Percentiles rank a stretch among this genome's conserved stretches.
Evolutionary conservation across 30 jellyfish, hydroid and myxozoan genomes (phyloP).

Genomic region (Hydractinia echinata): DNA sequence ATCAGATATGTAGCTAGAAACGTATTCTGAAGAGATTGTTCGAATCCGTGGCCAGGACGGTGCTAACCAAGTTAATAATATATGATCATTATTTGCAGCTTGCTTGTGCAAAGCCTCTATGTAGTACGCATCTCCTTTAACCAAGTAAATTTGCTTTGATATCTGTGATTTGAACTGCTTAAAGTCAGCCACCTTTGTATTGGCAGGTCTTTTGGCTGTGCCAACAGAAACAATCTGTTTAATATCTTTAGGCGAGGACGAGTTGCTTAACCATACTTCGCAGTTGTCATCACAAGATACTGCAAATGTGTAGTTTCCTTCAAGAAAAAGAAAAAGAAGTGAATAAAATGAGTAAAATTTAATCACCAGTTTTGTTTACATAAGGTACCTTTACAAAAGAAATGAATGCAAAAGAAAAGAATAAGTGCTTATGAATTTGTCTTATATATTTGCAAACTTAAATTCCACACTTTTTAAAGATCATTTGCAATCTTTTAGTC

Average conservation of each 20-base stretch:
- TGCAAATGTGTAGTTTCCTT: slow-evolving; percentile 73
- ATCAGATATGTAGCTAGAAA: slow-evolving; percentile 66
- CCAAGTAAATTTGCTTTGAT: slow-evolving; percentile 42
- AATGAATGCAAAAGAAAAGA: too few species aligned
- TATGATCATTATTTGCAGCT: slow-evolving; percentile 57
- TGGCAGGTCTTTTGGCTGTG: slow-evolving; percentile 33
- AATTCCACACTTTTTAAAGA: too few species aligned
- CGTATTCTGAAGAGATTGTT: slow-evolving; percentile 29
- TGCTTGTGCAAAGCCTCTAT: slow-evolving; percentile 83
- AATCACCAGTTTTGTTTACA: too few species aligned
- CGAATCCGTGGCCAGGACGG: slow-evolving; percentile 56
- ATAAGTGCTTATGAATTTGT: too few species aligned
- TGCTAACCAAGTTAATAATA: slow-evolving; percentile 82
- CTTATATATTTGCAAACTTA: too few species aligned
- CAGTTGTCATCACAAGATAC: slow-evolving; percentile 85
- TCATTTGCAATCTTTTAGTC: too few species aligned
- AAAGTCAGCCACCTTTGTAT: slow-evolving; percentile 55
- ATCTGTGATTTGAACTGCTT: slow-evolving; percentile 38
- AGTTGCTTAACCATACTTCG: slow-evolving; percentile 85
- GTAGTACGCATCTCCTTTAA: slow-evolving; percentile 42
- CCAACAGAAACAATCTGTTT: slow-evolving; percentile 75
- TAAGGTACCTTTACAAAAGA: too few species aligned
- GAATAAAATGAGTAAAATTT: too few species aligned
- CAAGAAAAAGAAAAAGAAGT: neutral
- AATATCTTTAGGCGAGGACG: slow-evolving; percentile 38